A percentile compares a stretch with the other conserved stretches of the same genome.
Evolutionary conservation across 1,140 invertebrate species (phyloP).

Genomic region (Drosophila littoralis): DNA sequence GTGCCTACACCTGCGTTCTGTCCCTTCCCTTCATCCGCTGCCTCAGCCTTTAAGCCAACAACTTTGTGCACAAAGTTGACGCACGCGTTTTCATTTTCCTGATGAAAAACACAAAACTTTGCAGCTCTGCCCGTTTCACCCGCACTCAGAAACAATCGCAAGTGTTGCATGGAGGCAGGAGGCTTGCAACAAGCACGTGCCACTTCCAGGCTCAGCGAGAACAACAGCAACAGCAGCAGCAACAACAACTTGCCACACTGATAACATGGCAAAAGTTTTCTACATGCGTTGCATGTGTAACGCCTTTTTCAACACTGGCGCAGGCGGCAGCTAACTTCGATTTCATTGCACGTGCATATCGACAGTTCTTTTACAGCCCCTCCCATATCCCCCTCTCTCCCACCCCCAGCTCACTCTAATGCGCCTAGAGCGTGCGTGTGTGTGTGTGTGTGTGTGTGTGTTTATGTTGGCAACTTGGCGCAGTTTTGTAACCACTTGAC

Average conservation of each 20-base stretch:
- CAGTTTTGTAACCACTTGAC: conserved; percentile 78
- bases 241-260: conserved; percentile 48
- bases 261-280: conserved; percentile 76
- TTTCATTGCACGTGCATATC: conserved; percentile 74
- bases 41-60: conserved; percentile 57
- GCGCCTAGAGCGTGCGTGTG: neutral
- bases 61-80: conserved; percentile 59
- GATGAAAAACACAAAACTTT: conserved; percentile 74
- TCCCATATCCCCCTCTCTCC: no score
- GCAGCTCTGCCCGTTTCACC: conserved; percentile 24
- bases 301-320: conserved; percentile 60
- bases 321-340: conserved; percentile 55
- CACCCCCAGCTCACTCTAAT: neutral
- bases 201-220: conserved; percentile 47
- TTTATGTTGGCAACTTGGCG: conserved; percentile 51
- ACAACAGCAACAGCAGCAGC: conserved; percentile 39
- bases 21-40: conserved; percentile 3
- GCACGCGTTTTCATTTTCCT: conserved; percentile 67
- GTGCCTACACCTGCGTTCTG: neutral
- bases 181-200: conserved; percentile 51
- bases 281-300: conserved; percentile 60
- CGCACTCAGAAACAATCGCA: conserved; percentile 36
- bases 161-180: conserved; percentile 21
- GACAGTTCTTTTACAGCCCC: conserved; percentile 30
- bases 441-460: conserved; percentile 25